phyloP scores from a whole-genome alignment of 2,113 vertebrate species.

The Podarcis cretensis region DNA sequence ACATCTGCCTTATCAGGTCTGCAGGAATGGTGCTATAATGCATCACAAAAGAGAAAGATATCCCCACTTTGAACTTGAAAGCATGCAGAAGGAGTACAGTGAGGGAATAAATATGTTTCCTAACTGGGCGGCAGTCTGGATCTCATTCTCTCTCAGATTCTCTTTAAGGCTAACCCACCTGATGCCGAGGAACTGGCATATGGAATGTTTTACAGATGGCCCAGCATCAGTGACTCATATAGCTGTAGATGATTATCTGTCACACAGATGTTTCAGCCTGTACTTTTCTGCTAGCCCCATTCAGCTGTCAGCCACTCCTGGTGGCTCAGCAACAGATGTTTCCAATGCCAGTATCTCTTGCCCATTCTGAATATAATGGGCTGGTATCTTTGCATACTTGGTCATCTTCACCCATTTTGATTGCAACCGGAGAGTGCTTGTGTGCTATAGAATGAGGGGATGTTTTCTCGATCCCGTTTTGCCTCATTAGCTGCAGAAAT shows the following conservation, averaged over 20 bases:
- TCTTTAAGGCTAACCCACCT: conserved; percentile 67
- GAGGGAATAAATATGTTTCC: conserved; percentile 55
- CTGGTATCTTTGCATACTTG: conserved; percentile 38
- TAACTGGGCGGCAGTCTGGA: conserved; percentile 41
- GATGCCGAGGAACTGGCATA: conserved; percentile 61
- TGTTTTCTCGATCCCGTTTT: not conserved
- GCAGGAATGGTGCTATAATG: not conserved
- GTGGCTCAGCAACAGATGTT: conserved; percentile 65
- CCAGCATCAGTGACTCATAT: conserved; percentile 48
- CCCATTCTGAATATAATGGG: conserved; percentile 43
- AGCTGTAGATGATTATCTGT: conserved; percentile 69
- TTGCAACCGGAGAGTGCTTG: conserved; percentile 36
- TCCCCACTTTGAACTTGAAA: conserved; percentile 48
- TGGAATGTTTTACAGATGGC: conserved; percentile 70
- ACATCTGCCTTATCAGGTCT: conserved; percentile 31
- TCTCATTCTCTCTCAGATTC: conserved; percentile 66
- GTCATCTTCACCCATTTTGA: not conserved
- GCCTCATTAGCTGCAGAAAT: not conserved
- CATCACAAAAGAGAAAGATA: conserved; percentile 43
- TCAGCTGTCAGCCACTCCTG: conserved; percentile 55
- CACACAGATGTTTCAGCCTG: conserved; percentile 74
- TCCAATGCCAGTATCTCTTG: conserved; percentile 15
- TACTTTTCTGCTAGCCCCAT: conserved; percentile 62
- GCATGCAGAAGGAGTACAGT: conserved; percentile 46
- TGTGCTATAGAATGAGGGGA: conserved; percentile 20